Evolutionary conservation across 2,113 vertebrate species (phyloP).

Genomic region (Cepphus grylle): DNA sequence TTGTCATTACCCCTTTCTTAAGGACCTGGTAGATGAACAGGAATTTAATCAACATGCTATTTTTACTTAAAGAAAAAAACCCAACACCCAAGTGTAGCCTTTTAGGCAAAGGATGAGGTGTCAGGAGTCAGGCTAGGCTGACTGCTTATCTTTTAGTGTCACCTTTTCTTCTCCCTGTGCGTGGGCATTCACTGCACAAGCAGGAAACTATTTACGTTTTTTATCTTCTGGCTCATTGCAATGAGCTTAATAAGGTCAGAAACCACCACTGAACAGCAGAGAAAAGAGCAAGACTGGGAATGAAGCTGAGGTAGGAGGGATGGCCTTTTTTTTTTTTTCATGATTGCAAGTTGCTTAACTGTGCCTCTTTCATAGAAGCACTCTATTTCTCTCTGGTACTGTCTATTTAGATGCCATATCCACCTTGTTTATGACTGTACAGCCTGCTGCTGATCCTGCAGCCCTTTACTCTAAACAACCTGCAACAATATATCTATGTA

Average conservation of each 20-base stretch:
- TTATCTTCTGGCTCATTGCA: neutral
- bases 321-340: neutral
- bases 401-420: neutral
- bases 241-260: neutral
- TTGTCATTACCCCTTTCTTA: neutral
- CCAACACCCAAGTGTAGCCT: neutral
- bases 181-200: fast-evolving
- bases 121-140: neutral
- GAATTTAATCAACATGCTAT: neutral
- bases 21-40: neutral
- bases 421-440: too few relatives aligned
- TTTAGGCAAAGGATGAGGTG: neutral
- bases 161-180: neutral
- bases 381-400: neutral
- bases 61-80: neutral
- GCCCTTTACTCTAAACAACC: neutral
- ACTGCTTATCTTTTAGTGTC: neutral
- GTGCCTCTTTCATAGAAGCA: neutral
- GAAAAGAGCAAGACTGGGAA: neutral
- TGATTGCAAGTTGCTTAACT: neutral
- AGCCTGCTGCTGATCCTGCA: neutral
- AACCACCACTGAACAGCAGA: neutral
- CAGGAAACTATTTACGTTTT: neutral
- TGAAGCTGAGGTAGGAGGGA: neutral
- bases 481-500: neutral